These are phyloP conservation scores for Sus scrofa DNA, from an alignment of 2,113 vertebrate species.

Conservation along the genomic window T2T-Sscrofa CM000824.6:125433001-125433500, in stretches of 20 bases:
- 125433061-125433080: neutral
- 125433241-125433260: neutral
- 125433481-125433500: neutral
- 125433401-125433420: no score
- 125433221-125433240: neutral
- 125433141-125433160: neutral
- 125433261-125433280: neutral
- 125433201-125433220: neutral
- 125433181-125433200: neutral
- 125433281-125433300: no score
- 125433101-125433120: neutral
- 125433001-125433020: neutral
- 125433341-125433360: no score
- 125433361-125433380: no score
- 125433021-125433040: neutral
- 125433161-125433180: neutral
- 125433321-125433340: no score
- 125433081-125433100: neutral
- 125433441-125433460: no score
- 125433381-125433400: no score
- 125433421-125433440: no score
- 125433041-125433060: conserved; percentile 4
- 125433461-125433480: no score
- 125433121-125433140: neutral
- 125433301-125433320: no score